Base-by-base conservation (phyloP, 2,797 vertebrate species). In the Lagorchestes hirsutus region DNA sequence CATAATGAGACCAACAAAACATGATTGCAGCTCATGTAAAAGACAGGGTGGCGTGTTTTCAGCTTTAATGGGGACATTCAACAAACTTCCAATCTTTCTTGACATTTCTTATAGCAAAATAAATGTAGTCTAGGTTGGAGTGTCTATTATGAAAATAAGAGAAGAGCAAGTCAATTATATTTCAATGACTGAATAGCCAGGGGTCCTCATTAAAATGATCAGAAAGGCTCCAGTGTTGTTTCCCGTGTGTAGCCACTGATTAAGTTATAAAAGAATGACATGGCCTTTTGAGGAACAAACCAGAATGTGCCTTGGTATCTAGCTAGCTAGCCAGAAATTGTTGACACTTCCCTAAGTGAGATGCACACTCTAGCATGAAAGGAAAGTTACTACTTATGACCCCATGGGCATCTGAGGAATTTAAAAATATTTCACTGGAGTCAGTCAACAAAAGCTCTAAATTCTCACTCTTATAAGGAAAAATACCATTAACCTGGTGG, bases 81-180 rank as follows among this genome's bases (percentile, higher is more conserved):
- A 98, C 98, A 99, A 99, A 99, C 99, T 99, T 99, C 99, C 99
- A 99, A 99, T 99, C 99, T 99, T 99, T 99, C 99, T 98, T 99
- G 99, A 99, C 99, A 99, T 99, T 99, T 99, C 99, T 99, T 99
- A 99, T 99, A 99, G 99, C 98, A 98, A 99, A 99, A 99, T 99
- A 99, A 99, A 99, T 98, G 98, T 99, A 99, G 99, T 99, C 99
- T 99, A 99, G 99, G 99, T 99, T 99, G 99, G 99, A 99, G 99
- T 99, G 99, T 99, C 99, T 99, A 99, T 99, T 99, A 99, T 99
- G 99, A 99, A 99, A 99, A 99, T 99, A 99, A 99, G 99, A 99
- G 99, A 99, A 98, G 99, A 99, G 99, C 99, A 99, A 99, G 99
- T 99, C 99, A 99, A 99, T 99, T 99, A 99, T 99, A 99, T 99